A percentile compares a stretch with the other conserved stretches of the same genome.
phyloP scores from a whole-genome alignment of 1,140 invertebrate species.

The Homalodisca vitripennis region DNA sequence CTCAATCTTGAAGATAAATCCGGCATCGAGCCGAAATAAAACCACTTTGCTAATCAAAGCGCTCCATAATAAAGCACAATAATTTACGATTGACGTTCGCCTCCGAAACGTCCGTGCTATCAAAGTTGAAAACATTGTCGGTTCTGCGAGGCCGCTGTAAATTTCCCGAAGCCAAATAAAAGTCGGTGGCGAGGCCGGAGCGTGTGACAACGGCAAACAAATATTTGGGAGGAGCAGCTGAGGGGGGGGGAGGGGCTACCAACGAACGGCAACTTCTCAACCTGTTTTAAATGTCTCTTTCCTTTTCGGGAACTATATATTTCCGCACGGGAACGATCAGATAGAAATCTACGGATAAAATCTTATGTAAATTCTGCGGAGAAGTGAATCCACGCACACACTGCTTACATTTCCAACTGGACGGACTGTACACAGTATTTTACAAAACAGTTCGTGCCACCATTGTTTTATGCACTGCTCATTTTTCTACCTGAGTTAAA shows the following conservation, averaged over 20 bases:
- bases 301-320: conserved; percentile 2
- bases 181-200: conserved; percentile 13
- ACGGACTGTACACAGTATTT: too few species aligned
- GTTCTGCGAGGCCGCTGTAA: background rate
- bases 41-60: conserved; percentile 13
- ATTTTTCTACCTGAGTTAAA: too few species aligned
- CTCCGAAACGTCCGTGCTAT: conserved; percentile 11
- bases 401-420: too few species aligned
- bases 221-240: background rate
- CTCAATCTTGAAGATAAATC: conserved; percentile 8
- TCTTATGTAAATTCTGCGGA: too few species aligned
- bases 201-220: background rate
- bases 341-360: too few species aligned
- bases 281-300: conserved; percentile 11
- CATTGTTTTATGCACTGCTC: too few species aligned
- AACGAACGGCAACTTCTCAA: background rate
- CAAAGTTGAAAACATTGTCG: conserved; percentile 15
- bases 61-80: conserved; percentile 11
- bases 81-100: conserved; percentile 8
- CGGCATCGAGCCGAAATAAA: background rate
- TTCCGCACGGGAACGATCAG: background rate
- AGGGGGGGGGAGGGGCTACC: background rate
- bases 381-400: too few species aligned
- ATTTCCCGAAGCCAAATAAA: conserved; percentile 2
- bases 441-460: too few species aligned